Conservation (phyloP, 2,113 vertebrate species). For the Thinocorus orbignyianus region DNA sequence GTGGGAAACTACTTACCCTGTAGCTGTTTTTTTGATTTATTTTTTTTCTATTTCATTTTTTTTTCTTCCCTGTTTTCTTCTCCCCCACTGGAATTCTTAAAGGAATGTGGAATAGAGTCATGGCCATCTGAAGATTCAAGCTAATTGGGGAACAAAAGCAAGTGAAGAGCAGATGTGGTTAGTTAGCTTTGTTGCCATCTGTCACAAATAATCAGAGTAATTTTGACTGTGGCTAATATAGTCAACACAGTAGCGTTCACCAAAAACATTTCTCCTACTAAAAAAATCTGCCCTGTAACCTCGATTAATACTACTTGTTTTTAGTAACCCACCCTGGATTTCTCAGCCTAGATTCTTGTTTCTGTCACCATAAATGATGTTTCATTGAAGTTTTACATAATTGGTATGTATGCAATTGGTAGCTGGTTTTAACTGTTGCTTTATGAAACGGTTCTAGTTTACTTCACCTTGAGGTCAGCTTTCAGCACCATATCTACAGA, state of each 20-base stretch:
- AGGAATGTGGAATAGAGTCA: constrained; percentile 20
- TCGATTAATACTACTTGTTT: background rate
- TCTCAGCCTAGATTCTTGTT: background rate
- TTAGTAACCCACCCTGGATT: background rate
- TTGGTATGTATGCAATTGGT: background rate
- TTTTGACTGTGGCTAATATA: constrained; percentile 35
- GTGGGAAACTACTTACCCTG: background rate
- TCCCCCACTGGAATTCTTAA: constrained; percentile 18
- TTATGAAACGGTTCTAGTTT: constrained; percentile 72
- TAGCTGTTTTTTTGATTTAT: background rate
- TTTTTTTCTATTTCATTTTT: background rate
- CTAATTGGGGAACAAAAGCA: constrained; percentile 56
- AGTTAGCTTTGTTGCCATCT: constrained; percentile 53
- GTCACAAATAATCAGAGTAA: constrained; percentile 56
- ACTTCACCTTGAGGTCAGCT: constrained; percentile 88
- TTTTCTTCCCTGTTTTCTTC: background rate
- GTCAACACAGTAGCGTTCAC: background rate
- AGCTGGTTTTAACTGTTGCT: constrained; percentile 18
- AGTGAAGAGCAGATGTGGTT: constrained; percentile 47
- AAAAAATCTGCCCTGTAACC: background rate
- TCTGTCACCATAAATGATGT: background rate
- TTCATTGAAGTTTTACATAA: background rate
- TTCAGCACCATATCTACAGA: constrained; percentile 86
- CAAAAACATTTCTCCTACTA: constrained; percentile 3
- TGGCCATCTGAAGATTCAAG: constrained; percentile 38